These are phyloP conservation scores for Drosophila funebris DNA, from an alignment of 1,140 invertebrate genomes.

Conservation along the genomic window DNA sequence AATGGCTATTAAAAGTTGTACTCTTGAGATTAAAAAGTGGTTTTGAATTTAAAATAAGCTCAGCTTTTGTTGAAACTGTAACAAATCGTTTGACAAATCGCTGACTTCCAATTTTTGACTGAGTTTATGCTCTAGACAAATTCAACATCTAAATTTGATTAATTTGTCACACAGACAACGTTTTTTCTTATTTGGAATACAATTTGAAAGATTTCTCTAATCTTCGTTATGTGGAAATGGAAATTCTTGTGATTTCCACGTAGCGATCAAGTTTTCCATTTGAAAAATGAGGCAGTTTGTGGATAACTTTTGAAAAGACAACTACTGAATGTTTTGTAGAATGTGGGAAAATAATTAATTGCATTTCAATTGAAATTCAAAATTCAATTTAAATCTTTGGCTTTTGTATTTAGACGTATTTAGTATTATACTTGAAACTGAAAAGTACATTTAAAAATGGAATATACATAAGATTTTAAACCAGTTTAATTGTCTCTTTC, in stretches of 20 bases:
- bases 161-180: background rate
- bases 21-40: background rate
- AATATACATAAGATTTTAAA: too few relatives aligned
- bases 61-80: background rate
- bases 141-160: conserved; percentile 9
- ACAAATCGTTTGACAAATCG: conserved; percentile 3
- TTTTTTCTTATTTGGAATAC: background rate
- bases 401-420: too few relatives aligned
- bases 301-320: background rate
- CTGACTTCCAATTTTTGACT: background rate
- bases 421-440: too few relatives aligned
- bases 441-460: too few relatives aligned
- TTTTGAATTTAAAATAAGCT: background rate
- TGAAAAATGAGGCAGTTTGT: background rate
- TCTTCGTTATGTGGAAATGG: background rate
- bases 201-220: background rate
- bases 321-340: background rate
- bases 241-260: background rate
- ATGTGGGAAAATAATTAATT: too few relatives aligned
- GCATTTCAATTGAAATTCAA: too few relatives aligned
- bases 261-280: background rate
- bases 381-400: too few relatives aligned
- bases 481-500: too few relatives aligned
- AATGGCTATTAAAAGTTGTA: background rate
- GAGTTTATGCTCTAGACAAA: background rate